These are phyloP conservation scores for Trogon surrucura DNA, from an alignment of 2,113 vertebrate species.

Conservation along the genomic window DNA sequence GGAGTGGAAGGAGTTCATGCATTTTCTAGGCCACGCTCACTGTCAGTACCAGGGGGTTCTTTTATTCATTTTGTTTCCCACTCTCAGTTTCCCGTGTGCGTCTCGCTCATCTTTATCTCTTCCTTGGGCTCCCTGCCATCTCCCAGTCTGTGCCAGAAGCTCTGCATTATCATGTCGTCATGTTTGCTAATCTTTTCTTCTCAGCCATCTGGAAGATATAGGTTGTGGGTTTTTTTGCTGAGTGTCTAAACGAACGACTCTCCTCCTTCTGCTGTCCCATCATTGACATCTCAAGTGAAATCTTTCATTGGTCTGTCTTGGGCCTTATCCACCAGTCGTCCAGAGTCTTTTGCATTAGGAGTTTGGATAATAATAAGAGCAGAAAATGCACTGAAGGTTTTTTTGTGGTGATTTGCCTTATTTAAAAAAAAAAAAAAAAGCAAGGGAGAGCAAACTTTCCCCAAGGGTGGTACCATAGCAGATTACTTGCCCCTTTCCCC, in stretches of 20 bases:
- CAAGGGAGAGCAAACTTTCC: not conserved
- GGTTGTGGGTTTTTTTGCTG: not conserved
- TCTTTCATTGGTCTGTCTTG: not conserved
- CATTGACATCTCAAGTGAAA: not conserved
- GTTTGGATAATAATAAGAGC: not conserved
- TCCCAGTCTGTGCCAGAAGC: not conserved
- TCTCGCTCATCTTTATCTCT: not conserved
- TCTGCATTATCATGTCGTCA: not conserved
- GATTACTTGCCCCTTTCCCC: not conserved
- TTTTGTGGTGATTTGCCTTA: not conserved
- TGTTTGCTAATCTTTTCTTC: slow-evolving; percentile 21
- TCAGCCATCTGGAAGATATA: slow-evolving; percentile 8
- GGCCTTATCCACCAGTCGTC: not conserved
- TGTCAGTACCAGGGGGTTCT: not conserved
- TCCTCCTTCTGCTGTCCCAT: not conserved
- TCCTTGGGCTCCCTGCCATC: not conserved
- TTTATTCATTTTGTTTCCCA: not conserved
- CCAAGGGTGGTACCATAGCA: not conserved
- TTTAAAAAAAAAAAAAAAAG: not conserved
- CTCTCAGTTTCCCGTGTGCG: rapidly evolving
- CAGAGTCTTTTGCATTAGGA: not conserved
- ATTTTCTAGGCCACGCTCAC: not conserved
- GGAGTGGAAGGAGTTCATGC: not conserved
- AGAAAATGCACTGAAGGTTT: not conserved
- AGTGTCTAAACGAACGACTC: not conserved